Conservation (phyloP, 1,140 invertebrate genomes). For the Lordiphosa mommai region DNA sequence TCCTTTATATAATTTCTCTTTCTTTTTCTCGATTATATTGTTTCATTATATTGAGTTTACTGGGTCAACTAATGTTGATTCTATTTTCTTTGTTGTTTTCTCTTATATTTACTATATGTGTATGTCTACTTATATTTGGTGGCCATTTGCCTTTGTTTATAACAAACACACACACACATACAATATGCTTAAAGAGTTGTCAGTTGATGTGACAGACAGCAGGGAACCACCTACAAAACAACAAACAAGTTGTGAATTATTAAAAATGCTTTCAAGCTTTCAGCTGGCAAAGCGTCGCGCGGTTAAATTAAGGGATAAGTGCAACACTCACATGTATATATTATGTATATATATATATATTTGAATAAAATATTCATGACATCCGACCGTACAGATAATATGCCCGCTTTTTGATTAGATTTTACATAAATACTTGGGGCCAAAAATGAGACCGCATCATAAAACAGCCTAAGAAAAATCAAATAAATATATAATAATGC, state of each 20-base stretch:
- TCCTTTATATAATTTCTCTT: too few species aligned
- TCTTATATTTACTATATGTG: background rate
- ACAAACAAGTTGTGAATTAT: conserved; percentile 51
- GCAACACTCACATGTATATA: conserved; percentile 26
- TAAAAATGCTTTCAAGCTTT: conserved; percentile 55
- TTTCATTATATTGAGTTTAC: too few species aligned
- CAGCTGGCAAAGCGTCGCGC: conserved; percentile 17
- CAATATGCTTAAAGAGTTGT: conserved; percentile 61
- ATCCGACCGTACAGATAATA: conserved; percentile 51
- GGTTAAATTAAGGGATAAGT: conserved; percentile 40
- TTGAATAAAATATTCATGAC: conserved; percentile 70
- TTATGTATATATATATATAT: conserved; percentile 27
- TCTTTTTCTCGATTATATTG: too few species aligned
- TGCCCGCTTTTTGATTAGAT: conserved; percentile 71
- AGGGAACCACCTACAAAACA: background rate
- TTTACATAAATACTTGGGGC: conserved; percentile 67
- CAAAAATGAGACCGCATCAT: conserved; percentile 32
- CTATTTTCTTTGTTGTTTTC: conserved; percentile 8
- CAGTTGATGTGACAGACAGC: conserved; percentile 15
- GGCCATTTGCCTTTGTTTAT: conserved; percentile 16
- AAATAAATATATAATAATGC: conserved; percentile 76
- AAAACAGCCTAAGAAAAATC: conserved; percentile 49
- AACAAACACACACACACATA: conserved; percentile 11
- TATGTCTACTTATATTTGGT: background rate
- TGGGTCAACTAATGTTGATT: background rate